Percentiles rank a stretch among this genome's conserved stretches.
Evolutionary conservation across 2,797 vertebrate species (phyloP).

Genomic region (Cottoperca gobio): DNA sequence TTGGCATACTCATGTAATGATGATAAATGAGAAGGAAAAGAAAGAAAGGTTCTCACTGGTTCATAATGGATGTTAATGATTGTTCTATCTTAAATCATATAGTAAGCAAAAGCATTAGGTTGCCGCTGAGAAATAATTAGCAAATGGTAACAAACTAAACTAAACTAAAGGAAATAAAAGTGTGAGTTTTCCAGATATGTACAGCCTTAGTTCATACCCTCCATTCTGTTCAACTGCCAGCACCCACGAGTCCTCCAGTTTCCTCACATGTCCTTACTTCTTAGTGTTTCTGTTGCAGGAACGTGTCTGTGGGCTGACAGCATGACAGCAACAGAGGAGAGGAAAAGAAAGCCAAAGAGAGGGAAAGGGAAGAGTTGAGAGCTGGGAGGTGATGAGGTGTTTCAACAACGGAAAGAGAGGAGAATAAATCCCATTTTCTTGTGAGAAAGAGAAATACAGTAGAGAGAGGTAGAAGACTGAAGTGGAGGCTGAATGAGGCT

Average conservation of each 20-base stretch:
- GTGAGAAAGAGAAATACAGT: slow-evolving; percentile 22
- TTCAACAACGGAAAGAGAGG: slow-evolving; percentile 43
- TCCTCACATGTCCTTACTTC: slow-evolving; percentile 23
- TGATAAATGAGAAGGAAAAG: neutral
- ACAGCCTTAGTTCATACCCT: slow-evolving; percentile 5
- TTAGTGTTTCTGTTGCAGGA: slow-evolving; percentile 40
- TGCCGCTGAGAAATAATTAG: no score
- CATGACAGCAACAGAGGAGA: slow-evolving; percentile 47
- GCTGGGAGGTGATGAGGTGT: slow-evolving; percentile 46
- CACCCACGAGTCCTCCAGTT: slow-evolving; percentile 14
- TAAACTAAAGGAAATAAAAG: slow-evolving; percentile 15
- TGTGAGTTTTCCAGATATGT: slow-evolving; percentile 4
- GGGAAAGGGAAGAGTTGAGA: slow-evolving; percentile 32
- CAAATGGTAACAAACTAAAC: no score
- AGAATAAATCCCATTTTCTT: slow-evolving; percentile 45
- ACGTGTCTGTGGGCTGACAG: slow-evolving; percentile 52
- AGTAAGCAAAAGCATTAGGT: neutral
- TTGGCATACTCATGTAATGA: neutral
- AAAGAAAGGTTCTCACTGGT: neutral
- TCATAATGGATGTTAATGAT: neutral
- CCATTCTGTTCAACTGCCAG: slow-evolving; percentile 5
- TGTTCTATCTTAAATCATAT: neutral
- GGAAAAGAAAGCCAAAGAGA: slow-evolving; percentile 34
- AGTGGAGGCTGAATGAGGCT: no score
- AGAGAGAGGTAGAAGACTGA: slow-evolving; percentile 20